Conservation (phyloP, 2,113 vertebrate species). For the Fregetta grallaria region DNA sequence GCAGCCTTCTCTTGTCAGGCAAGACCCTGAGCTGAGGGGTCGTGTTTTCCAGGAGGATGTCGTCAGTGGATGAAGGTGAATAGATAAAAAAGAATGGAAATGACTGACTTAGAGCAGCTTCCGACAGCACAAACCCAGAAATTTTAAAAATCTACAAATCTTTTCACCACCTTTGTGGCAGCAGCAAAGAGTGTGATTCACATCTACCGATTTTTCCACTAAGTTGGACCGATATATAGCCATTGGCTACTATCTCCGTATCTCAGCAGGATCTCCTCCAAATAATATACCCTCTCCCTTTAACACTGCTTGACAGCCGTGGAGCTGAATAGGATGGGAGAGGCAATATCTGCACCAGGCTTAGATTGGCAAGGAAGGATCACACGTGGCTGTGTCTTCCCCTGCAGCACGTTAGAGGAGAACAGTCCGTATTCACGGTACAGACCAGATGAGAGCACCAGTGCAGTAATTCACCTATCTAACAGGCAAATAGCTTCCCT, state of each 20-base stretch:
- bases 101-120: not conserved
- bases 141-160: not conserved
- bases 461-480: accelerated
- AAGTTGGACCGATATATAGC: not conserved
- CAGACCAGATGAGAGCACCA: not conserved
- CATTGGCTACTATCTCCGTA: not conserved
- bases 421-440: not conserved
- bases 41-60: not conserved
- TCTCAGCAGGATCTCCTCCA: not conserved
- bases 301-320: not conserved
- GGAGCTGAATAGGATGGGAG: not conserved
- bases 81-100: not conserved
- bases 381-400: not conserved
- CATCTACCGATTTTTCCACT: not conserved
- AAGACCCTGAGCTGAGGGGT: not conserved
- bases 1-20: not conserved
- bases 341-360: not conserved
- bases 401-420: accelerated
- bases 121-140: not conserved
- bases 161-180: not conserved
- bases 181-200: not conserved
- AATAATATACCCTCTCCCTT: not conserved
- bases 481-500: not conserved
- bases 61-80: not conserved
- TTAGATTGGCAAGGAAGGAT: not conserved